phyloP scores from a whole-genome alignment of 2,888 invertebrate genomes.

The Muschampia plurimacula region DNA sequence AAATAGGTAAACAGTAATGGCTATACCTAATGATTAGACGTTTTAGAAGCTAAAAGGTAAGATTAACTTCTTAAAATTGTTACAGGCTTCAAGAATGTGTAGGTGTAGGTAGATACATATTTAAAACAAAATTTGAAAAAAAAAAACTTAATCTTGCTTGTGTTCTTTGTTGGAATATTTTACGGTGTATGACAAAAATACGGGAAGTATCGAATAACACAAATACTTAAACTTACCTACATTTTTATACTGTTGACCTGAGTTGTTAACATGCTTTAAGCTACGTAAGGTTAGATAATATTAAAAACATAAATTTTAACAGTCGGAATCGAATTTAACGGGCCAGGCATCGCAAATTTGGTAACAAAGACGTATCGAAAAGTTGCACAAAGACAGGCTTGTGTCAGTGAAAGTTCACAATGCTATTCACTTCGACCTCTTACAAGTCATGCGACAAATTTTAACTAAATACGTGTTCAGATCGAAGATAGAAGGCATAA shows the following conservation, averaged over 20 bases:
- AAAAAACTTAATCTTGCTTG: too few species aligned
- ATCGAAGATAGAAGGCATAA: too few species aligned
- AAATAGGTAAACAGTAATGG: neutral
- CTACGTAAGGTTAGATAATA: slow-evolving; percentile 15
- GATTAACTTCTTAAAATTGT: too few species aligned
- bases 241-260: neutral
- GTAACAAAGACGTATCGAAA: slow-evolving; percentile 56
- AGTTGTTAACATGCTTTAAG: neutral
- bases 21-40: too few species aligned
- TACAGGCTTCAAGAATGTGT: too few species aligned
- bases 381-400: slow-evolving; percentile 56
- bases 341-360: slow-evolving; percentile 44
- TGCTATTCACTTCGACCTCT: slow-evolving; percentile 50
- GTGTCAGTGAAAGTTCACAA: slow-evolving; percentile 59
- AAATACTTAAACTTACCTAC: neutral
- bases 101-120: too few species aligned
- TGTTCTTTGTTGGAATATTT: too few species aligned
- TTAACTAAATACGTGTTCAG: slow-evolving; percentile 29
- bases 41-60: too few species aligned
- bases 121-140: too few species aligned
- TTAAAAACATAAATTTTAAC: slow-evolving; percentile 18
- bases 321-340: slow-evolving; percentile 33
- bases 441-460: slow-evolving; percentile 51
- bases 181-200: neutral
- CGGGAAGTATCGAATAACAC: neutral